Conservation (phyloP, 2,113 vertebrate genomes). For the Plectropomus leopardus region DNA sequence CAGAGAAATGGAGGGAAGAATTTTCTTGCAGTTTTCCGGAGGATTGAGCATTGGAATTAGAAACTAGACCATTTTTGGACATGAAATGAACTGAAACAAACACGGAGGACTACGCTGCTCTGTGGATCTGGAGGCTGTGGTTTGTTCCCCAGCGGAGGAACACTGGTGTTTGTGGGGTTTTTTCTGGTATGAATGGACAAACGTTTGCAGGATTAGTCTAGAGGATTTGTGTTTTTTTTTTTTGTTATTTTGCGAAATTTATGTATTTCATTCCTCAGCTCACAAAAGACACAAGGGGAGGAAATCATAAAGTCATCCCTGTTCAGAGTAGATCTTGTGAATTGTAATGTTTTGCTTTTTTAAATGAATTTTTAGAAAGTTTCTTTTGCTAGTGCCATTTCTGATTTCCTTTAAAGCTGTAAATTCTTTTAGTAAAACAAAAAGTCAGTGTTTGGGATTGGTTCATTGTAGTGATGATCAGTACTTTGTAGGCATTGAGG, state of each 20-base stretch:
- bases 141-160: constrained; percentile 1
- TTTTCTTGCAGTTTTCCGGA: constrained; percentile 89
- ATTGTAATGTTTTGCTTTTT: constrained; percentile 19
- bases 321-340: not conserved
- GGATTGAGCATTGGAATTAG: constrained; percentile 80
- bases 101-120: not conserved
- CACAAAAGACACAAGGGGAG: not conserved
- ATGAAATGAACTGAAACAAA: not conserved
- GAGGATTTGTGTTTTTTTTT: not conserved
- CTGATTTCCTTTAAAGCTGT: constrained; percentile 28
- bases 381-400: not conserved
- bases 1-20: constrained; percentile 90
- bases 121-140: not conserved
- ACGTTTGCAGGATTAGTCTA: not conserved
- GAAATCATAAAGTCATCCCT: not conserved
- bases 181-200: constrained; percentile 4
- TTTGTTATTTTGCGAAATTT: not conserved
- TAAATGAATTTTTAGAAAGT: not conserved
- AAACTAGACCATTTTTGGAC: constrained; percentile 15
- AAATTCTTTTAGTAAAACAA: constrained; percentile 9
- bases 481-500: not conserved
- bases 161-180: not conserved
- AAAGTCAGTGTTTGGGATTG: not conserved
- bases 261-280: not conserved
- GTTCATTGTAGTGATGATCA: not conserved